These are phyloP conservation scores for Bufo bufo DNA, from an alignment of 2,113 vertebrate genomes.

Conservation along the genomic window DNA sequence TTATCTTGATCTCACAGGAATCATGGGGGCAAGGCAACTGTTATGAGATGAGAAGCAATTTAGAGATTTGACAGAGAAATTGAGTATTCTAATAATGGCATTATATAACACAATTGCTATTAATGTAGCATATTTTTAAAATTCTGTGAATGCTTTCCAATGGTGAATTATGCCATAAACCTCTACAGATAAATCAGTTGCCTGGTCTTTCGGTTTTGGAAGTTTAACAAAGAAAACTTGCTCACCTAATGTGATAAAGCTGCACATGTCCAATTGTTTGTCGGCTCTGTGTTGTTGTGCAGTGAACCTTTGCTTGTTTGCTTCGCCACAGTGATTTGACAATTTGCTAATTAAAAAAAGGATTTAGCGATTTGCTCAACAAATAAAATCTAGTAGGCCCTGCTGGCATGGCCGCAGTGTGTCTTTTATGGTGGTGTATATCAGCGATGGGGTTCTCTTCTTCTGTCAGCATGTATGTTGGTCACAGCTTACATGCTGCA, in stretches of 20 bases:
- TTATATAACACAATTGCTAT: neutral
- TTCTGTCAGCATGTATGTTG: neutral
- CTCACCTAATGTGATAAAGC: slow-evolving; percentile 14
- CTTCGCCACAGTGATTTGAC: slow-evolving; percentile 32
- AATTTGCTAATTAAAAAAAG: slow-evolving; percentile 46
- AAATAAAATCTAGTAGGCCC: slow-evolving; percentile 3
- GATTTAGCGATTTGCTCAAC: slow-evolving; percentile 17
- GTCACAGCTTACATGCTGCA: neutral
- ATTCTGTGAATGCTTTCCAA: neutral
- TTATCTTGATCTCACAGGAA: neutral
- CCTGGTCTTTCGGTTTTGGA: neutral
- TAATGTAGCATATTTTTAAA: neutral
- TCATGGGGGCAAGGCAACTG: neutral
- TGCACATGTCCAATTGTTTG: slow-evolving; percentile 35
- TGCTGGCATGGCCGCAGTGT: neutral
- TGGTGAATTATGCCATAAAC: neutral
- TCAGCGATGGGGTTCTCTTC: neutral
- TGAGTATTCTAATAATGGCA: neutral
- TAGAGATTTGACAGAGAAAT: no score
- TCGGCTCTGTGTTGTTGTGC: neutral
- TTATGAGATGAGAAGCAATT: no score
- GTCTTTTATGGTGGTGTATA: neutral
- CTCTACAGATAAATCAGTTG: neutral
- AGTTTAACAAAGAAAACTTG: neutral
- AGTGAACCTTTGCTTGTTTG: slow-evolving; percentile 17